phyloP scores from a whole-genome alignment of 2,888 invertebrate species.

The Amphiduros pacificus region DNA sequence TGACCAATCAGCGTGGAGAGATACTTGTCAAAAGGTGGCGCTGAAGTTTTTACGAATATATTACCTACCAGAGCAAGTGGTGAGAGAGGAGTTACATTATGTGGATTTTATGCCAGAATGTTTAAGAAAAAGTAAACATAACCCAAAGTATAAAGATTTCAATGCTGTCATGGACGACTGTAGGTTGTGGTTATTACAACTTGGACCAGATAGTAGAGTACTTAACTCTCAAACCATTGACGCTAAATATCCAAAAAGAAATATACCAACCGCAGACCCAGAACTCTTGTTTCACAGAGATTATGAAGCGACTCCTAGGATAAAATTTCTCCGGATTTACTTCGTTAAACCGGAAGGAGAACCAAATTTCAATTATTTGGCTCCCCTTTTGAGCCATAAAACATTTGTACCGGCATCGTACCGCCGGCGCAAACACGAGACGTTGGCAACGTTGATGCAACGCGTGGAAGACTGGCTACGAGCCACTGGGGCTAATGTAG shows the following conservation, averaged over 20 bases:
- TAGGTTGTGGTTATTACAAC: constrained; percentile 12
- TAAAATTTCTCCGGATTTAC: constrained; percentile 8
- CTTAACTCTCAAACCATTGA: constrained; percentile 13
- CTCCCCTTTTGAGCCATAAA: constrained; percentile 14
- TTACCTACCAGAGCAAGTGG: constrained; percentile 3
- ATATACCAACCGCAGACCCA: neutral
- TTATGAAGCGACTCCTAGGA: constrained; percentile 4
- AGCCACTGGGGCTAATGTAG: constrained; percentile 11
- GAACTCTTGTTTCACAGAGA: neutral
- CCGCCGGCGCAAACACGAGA: constrained; percentile 6
- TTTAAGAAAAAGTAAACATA: neutral
- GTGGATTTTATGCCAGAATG: constrained; percentile 9
- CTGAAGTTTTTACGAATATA: neutral
- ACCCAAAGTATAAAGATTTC: constrained; percentile 11
- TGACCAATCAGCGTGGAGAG: constrained; percentile 10
- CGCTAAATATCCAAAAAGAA: neutral
- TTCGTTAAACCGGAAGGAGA: neutral
- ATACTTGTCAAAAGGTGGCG: constrained; percentile 5
- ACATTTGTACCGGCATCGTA: constrained; percentile 8
- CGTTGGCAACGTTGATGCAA: constrained; percentile 12
- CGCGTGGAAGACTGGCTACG: constrained; percentile 13
- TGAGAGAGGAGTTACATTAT: neutral
- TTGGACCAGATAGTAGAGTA: neutral
- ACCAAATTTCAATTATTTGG: neutral
- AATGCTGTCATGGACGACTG: constrained; percentile 12